Evolutionary conservation across 2,888 invertebrate species (phyloP), one percentile per base, ranked within the genome.

Genomic region (Uropetala carovei): DNA sequence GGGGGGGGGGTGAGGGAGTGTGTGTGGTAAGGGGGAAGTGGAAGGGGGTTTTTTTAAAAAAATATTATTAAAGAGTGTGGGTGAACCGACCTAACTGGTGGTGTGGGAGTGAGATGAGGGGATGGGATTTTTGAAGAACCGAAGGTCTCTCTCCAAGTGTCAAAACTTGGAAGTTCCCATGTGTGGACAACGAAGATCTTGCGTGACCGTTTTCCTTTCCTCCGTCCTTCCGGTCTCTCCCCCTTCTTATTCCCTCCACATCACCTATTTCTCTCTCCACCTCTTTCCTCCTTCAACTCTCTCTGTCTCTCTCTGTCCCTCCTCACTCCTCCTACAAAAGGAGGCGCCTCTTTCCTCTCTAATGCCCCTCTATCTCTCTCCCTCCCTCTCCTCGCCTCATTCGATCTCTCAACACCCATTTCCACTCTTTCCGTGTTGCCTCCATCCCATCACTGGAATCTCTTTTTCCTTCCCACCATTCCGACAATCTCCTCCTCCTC

Each of bases 161-260:
- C 75, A 75, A 75, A 75, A 75, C 75, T 75, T 75, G 75, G 75
- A 75, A 75, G 22, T 75, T 75, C 75, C 75, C 75, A 75, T 75
- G 75, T 75, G 75, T 75, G 27, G 75, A 22, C 75, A 27, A 75
- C 75, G 75, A 75, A 75, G 75, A 22, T 75, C 75, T 75, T 75
- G 75, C 75, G 75, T 75, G 75, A 75, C 75, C 75, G 27, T 75
- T n/a, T n/a, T 75, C 22, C 27, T 22, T 27, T 75, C 27, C 75
- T 68, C 68, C 68, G n/a, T 68, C 68, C 68, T 22, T 22, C 43
- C 68, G 68, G 22, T 18, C 68, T 22, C 68, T n/a, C n/a, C 68
- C 68, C 68, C 68, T 22, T n/a, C 68, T 64, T n/a, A 7, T 8
- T 18, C 27, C 18, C 27, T 27, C 27, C 27, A 75, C 75, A 68